These are phyloP conservation scores for Setipinna tenuifilis DNA, from an alignment of 2,797 vertebrate genomes.

Conservation along the genomic window DNA sequence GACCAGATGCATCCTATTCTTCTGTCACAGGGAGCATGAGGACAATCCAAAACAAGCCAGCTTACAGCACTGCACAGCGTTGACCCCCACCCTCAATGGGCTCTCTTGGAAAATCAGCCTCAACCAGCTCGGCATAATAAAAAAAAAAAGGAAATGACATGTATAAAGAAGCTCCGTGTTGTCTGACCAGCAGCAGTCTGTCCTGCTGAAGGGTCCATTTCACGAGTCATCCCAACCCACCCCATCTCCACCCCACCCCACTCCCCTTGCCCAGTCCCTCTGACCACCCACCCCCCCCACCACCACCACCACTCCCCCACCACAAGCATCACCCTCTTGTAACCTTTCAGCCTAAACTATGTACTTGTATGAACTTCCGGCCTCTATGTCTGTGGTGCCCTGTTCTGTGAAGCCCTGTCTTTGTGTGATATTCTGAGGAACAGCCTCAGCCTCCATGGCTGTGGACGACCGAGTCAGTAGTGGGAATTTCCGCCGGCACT, in stretches of 20 bases:
- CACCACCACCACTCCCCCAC: conserved; percentile 44
- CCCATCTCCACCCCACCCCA: conserved; percentile 48
- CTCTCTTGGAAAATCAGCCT: conserved; percentile 43
- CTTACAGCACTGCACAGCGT: conserved; percentile 45
- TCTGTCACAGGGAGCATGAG: not conserved
- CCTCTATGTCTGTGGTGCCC: not conserved
- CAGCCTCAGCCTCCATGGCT: conserved; percentile 50
- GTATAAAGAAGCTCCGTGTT: conserved; percentile 54
- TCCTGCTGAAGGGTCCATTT: conserved; percentile 33
- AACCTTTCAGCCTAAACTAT: not conserved
- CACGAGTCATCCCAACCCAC: conserved; percentile 7
- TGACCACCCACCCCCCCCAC: not conserved
- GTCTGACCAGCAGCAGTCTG: conserved; percentile 28
- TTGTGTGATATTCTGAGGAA: not conserved
- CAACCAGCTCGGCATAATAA: not conserved
- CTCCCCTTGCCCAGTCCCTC: not conserved
- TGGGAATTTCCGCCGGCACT: conserved; percentile 79
- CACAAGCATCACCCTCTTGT: not conserved
- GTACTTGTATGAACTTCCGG: not conserved
- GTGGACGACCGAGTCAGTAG: conserved; percentile 73
- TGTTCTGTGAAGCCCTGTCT: not conserved
- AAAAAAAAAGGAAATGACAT: conserved; percentile 52
- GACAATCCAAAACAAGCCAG: not conserved
- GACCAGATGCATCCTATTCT: not conserved
- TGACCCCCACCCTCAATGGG: conserved; percentile 54